phyloP scores from a whole-genome alignment of 2,888 invertebrate genomes.

The Busseola fusca region DNA sequence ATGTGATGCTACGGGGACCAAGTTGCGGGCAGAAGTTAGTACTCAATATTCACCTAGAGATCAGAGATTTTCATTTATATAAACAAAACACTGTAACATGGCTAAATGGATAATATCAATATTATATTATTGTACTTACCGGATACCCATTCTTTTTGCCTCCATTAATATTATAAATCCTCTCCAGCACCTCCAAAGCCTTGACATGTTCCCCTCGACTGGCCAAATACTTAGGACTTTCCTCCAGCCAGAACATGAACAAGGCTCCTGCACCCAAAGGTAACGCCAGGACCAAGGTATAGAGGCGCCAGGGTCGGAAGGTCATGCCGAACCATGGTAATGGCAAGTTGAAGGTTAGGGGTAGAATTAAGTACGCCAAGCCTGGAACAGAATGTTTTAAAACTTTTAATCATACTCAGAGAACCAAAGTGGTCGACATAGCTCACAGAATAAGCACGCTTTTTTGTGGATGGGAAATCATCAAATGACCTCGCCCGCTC shows the following conservation, averaged over 20 bases:
- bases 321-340: slow-evolving; percentile 80
- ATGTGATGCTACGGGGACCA: too few species aligned
- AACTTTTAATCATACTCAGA: neutral
- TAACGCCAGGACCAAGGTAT: slow-evolving; percentile 83
- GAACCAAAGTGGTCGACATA: neutral
- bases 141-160: slow-evolving; percentile 69
- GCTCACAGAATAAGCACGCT: too few species aligned
- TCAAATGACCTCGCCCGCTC: too few species aligned
- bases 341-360: slow-evolving; percentile 80
- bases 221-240: slow-evolving; percentile 93
- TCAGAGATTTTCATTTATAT: neutral
- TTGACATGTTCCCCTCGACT: slow-evolving; percentile 88
- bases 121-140: slow-evolving; percentile 59
- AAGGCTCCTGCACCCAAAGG: slow-evolving; percentile 85
- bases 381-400: slow-evolving; percentile 73
- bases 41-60: neutral
- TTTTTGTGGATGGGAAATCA: too few species aligned
- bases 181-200: slow-evolving; percentile 83
- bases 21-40: too few species aligned
- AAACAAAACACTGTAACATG: neutral
- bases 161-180: slow-evolving; percentile 70
- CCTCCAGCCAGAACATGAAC: slow-evolving; percentile 89
- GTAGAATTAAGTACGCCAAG: slow-evolving; percentile 90
- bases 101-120: neutral
- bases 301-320: slow-evolving; percentile 92